These are phyloP conservation scores for Lapara coniferarum DNA, from an alignment of 2,888 invertebrate species.

Conservation along the genomic window DNA sequence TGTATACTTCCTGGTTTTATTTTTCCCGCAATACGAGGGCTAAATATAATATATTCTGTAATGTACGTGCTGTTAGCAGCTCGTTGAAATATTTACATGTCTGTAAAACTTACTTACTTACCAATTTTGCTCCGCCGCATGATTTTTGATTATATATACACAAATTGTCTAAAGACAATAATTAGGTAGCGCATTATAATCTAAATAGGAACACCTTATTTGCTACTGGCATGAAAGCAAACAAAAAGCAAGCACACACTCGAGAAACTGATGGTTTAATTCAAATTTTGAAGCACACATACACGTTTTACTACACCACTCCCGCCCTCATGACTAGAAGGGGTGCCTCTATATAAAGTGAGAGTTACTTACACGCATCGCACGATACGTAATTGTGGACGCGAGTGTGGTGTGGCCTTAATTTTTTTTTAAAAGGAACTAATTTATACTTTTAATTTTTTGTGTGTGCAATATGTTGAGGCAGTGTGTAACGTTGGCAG, in stretches of 20 bases:
- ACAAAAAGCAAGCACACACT: slow-evolving; percentile 20
- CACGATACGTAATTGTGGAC: slow-evolving; percentile 63
- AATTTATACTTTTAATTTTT: slow-evolving; percentile 45
- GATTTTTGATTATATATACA: background rate
- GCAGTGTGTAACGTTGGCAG: slow-evolving; percentile 68
- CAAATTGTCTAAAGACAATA: background rate
- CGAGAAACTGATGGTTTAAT: slow-evolving; percentile 44
- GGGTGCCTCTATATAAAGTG: slow-evolving; percentile 79
- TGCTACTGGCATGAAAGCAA: slow-evolving; percentile 16
- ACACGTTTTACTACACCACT: slow-evolving; percentile 43
- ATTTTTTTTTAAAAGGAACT: slow-evolving; percentile 39
- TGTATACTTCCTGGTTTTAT: too few species aligned
- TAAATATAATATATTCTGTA: too few species aligned
- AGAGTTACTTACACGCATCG: slow-evolving; percentile 66
- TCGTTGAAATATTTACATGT: background rate
- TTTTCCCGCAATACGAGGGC: too few species aligned
- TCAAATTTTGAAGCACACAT: slow-evolving; percentile 46
- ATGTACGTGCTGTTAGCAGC: too few species aligned
- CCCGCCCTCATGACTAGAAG: slow-evolving; percentile 70
- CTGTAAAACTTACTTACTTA: background rate
- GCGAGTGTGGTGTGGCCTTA: slow-evolving; percentile 68
- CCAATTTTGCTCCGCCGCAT: background rate
- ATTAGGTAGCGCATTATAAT: background rate
- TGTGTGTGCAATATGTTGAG: slow-evolving; percentile 73
- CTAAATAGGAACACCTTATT: slow-evolving; percentile 4